phyloP scores from a whole-genome alignment of 1,140 invertebrate species.

The Riptortus pedestris region DNA sequence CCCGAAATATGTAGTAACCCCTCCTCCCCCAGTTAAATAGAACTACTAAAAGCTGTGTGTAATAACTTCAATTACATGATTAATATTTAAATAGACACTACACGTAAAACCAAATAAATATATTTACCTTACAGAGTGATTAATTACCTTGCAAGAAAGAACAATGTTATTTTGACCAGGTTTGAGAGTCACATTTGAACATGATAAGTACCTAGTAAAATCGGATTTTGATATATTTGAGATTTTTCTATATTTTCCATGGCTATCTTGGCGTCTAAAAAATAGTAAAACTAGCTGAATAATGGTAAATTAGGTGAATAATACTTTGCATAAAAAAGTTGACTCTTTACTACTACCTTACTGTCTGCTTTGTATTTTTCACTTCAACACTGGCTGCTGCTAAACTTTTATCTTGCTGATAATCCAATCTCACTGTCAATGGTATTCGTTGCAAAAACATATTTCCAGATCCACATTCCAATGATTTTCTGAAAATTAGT shows the following conservation, averaged over 20 bases:
- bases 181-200: slow-evolving; percentile 44
- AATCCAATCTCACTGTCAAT: slow-evolving; percentile 58
- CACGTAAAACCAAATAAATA: too few species aligned
- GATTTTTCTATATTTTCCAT: slow-evolving; percentile 33
- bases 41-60: too few species aligned
- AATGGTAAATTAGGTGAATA: too few species aligned
- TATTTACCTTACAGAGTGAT: too few species aligned
- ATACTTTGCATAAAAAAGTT: slow-evolving; percentile 1
- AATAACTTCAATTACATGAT: too few species aligned
- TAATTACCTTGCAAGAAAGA: slow-evolving; percentile 45
- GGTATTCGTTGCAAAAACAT: slow-evolving; percentile 45
- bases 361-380: slow-evolving; percentile 41
- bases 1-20: too few species aligned
- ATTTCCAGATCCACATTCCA: slow-evolving; percentile 21
- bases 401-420: slow-evolving; percentile 66
- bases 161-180: slow-evolving; percentile 63
- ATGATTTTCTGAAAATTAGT: slow-evolving; percentile 17
- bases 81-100: too few species aligned
- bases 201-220: slow-evolving; percentile 49
- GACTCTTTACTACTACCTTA: too few species aligned
- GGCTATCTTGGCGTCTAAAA: slow-evolving; percentile 37
- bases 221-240: slow-evolving; percentile 43
- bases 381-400: slow-evolving; percentile 53
- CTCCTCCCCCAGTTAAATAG: too few species aligned
- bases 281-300: too few species aligned